Conservation (phyloP, 2,888 invertebrate species). For the Eustalomyia histrio region DNA sequence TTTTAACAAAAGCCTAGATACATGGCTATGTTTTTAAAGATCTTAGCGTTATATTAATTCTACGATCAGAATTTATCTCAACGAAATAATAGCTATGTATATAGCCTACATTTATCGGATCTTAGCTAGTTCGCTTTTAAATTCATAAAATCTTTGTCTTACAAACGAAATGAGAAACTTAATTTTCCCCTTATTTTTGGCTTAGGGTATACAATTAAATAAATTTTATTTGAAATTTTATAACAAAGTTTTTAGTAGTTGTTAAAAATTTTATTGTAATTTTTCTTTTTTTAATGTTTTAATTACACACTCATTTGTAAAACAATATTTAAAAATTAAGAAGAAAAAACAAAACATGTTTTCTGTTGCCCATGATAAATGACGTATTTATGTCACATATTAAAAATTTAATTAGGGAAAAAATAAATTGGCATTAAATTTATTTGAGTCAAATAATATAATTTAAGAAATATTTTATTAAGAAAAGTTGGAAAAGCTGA, state of each 20-base stretch:
- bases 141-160: too few relatives aligned
- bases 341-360: not conserved
- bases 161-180: too few relatives aligned
- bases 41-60: too few relatives aligned
- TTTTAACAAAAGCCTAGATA: too few relatives aligned
- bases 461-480: not conserved
- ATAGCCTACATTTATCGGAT: too few relatives aligned
- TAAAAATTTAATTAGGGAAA: conserved; percentile 53
- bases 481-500: not conserved
- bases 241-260: conserved; percentile 43
- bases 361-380: conserved; percentile 57
- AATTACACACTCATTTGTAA: conserved; percentile 65
- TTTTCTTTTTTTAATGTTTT: conserved; percentile 60
- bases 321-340: conserved; percentile 51
- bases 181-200: too few relatives aligned
- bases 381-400: conserved; percentile 64
- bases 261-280: conserved; percentile 47
- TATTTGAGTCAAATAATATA: not conserved
- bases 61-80: too few relatives aligned
- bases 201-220: not conserved
- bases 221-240: conserved; percentile 6
- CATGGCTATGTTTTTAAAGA: too few relatives aligned
- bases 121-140: too few relatives aligned
- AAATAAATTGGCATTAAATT: conserved; percentile 39
- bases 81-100: too few relatives aligned